Evolutionary conservation across 2,113 vertebrate genomes (phyloP).

Genomic region (Pluvianellus socialis): DNA sequence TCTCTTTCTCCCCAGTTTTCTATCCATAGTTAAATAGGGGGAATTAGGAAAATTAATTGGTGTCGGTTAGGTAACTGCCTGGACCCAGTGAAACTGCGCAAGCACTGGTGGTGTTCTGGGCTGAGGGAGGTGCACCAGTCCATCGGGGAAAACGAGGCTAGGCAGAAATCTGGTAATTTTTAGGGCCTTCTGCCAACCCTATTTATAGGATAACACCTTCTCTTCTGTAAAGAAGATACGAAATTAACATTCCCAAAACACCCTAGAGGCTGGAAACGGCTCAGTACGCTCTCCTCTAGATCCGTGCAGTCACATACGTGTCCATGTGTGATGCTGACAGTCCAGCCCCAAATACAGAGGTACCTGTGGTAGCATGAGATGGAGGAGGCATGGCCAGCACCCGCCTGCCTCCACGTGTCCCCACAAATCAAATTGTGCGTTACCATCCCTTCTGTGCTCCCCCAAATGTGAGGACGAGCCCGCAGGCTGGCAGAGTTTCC

Average conservation of each 20-base stretch:
- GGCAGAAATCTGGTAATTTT: neutral
- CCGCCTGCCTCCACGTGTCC: neutral
- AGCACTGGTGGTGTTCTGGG: neutral
- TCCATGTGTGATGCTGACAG: neutral
- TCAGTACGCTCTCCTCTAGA: neutral
- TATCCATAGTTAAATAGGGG: neutral
- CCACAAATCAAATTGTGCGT: neutral
- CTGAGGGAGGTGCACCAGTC: neutral
- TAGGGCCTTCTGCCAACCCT: neutral
- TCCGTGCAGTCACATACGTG: rapidly evolving
- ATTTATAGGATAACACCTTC: neutral
- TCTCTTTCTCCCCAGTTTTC: neutral
- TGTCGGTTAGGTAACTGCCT: neutral
- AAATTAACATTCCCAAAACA: neutral
- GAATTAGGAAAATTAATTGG: neutral
- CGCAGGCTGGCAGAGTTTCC: neutral
- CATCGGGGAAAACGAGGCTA: neutral
- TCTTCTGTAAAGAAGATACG: neutral
- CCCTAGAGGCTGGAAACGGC: neutral
- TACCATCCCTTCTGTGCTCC: neutral
- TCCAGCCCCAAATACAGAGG: neutral
- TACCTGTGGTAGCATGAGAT: rapidly evolving
- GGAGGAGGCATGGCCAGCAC: neutral
- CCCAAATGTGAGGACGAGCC: neutral
- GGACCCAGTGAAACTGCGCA: rapidly evolving